Base-by-base conservation (phyloP, 2,113 vertebrate genomes). In the Willisornis vidua region DNA sequence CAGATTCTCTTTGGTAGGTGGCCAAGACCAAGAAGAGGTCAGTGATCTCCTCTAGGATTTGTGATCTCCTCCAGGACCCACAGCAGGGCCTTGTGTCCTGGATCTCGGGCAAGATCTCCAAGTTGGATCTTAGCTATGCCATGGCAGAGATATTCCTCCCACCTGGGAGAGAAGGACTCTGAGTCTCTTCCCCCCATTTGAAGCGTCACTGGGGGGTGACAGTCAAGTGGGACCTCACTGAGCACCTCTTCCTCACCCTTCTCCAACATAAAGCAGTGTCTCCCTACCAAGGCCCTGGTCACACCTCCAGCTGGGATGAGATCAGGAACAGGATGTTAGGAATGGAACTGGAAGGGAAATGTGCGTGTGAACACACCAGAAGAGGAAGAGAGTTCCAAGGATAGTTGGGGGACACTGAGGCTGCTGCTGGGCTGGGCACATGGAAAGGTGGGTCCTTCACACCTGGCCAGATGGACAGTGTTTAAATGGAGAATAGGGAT, bases 261-360 rank as follows among this genome's bases (percentile, higher is more conserved):
- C 89, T n/a, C 59, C 58, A 25, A 45, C 51, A 86, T 17, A n/a
- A 10, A 49, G 41, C 3, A 61, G 5, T 3, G 19, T 29, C 35
- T 37, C 82, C 12, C 5, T 8, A 41, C 55, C 83, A 29, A 33
- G 31, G 8, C n/a, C 61, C 46, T 0, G 0, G 10, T 5, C 20
- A 25, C 0, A 1, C 22, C 46, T 80, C 63, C 85, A 39, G 71
- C 31, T 5, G 2, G 28, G 41, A 41, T 26, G 43, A 28, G 65
- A 33, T 29, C 0, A 0, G 35, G 2, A 18, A 35, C 1, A 14
- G 41, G 22, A 26, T 0, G 4, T 0, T 54, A 79, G 63, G 68
- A 33, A 87, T 4, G 57, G 77, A 51, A 61, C 77, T 87, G 73
- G 46, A 55, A 74, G 65, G 25, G 68, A 37, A 89, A 83, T 22